phyloP scores from a whole-genome alignment of 2,797 vertebrate genomes.

The Gastrophryne carolinensis region DNA sequence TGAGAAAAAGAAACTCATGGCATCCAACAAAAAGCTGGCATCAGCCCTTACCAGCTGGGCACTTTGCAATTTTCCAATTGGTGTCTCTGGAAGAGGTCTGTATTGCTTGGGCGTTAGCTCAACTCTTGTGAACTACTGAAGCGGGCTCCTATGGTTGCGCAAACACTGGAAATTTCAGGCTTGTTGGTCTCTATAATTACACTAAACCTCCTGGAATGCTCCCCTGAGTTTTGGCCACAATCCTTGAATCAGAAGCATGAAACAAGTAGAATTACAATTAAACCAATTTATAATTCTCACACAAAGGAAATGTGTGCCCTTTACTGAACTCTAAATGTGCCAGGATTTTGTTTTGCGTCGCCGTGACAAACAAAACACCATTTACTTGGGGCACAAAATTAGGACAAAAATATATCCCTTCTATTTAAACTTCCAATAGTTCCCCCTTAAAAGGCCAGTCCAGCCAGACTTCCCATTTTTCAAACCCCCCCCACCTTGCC shows the following conservation, averaged over 20 bases:
- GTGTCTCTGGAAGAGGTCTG: slow-evolving; percentile 44
- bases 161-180: slow-evolving; percentile 45
- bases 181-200: slow-evolving; percentile 51
- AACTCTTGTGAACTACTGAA: slow-evolving; percentile 44
- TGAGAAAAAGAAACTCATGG: slow-evolving; percentile 21
- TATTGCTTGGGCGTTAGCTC: slow-evolving; percentile 36
- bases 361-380: not conserved
- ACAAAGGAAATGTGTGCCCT: slow-evolving; percentile 31
- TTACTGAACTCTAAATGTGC: slow-evolving; percentile 1
- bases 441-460: too few relatives aligned
- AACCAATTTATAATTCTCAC: slow-evolving; percentile 42
- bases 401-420: too few relatives aligned
- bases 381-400: slow-evolving; percentile 1
- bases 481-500: too few relatives aligned
- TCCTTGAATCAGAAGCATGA: slow-evolving; percentile 31
- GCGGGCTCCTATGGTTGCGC: slow-evolving; percentile 27
- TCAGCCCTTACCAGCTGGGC: slow-evolving; percentile 38
- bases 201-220: slow-evolving; percentile 42
- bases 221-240: slow-evolving; percentile 38
- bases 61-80: slow-evolving; percentile 52
- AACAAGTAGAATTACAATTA: slow-evolving; percentile 41
- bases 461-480: too few relatives aligned
- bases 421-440: too few relatives aligned
- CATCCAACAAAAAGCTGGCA: slow-evolving; percentile 39
- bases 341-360: not conserved